phyloP scores from a whole-genome alignment of 2,797 vertebrate species.

The Pseudomugil gertrudae region DNA sequence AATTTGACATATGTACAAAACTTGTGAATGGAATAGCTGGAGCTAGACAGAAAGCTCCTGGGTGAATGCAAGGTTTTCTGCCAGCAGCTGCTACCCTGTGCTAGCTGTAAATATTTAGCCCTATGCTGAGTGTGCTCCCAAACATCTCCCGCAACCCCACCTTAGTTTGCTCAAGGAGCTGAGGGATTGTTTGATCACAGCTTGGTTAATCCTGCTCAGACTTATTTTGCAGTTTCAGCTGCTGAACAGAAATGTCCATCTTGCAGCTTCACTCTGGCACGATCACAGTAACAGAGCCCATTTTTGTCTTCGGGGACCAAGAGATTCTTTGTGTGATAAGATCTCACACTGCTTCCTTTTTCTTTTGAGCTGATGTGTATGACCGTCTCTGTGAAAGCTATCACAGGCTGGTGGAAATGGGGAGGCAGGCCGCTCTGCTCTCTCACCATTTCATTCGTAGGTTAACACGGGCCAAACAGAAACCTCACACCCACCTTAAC shows the following conservation, averaged over 20 bases:
- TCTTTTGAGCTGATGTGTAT: constrained; percentile 9
- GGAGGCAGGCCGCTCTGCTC: neutral
- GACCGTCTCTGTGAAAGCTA: constrained; percentile 18
- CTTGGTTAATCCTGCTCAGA: constrained; percentile 66
- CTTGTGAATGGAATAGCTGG: constrained; percentile 27
- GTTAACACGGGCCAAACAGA: neutral
- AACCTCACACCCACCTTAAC: neutral
- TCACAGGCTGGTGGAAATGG: constrained; percentile 23
- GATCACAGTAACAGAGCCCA: constrained; percentile 13
- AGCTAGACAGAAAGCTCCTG: constrained; percentile 54
- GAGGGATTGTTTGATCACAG: constrained; percentile 74
- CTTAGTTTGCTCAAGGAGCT: constrained; percentile 74
- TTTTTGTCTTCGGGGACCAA: constrained; percentile 13
- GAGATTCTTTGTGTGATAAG: constrained; percentile 37
- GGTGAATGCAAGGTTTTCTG: constrained; percentile 46
- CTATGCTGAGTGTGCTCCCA: constrained; percentile 41
- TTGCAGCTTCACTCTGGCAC: constrained; percentile 1
- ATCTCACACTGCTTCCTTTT: constrained; percentile 30
- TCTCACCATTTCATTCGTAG: neutral
- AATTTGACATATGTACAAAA: constrained; percentile 52
- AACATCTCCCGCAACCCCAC: constrained; percentile 57
- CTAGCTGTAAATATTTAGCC: constrained; percentile 36
- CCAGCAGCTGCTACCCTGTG: constrained; percentile 33
- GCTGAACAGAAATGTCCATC: constrained; percentile 10
- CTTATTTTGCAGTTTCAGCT: constrained; percentile 15